Conservation (phyloP, 2,797 vertebrate genomes). For the Sarcoramphus papa region DNA sequence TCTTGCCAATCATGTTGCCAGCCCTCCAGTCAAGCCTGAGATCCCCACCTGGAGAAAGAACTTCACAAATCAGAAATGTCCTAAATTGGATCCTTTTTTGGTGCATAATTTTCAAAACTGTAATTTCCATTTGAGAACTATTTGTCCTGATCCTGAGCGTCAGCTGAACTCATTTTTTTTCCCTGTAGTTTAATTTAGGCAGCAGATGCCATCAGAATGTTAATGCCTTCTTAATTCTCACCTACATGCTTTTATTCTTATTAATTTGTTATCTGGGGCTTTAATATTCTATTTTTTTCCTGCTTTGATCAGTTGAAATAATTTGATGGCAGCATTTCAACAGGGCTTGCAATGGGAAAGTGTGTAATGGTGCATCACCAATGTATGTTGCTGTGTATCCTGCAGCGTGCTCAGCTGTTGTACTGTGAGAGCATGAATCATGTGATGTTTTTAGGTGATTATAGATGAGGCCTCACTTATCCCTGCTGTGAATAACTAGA, state of each 20-base stretch:
- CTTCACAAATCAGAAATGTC: constrained; percentile 60
- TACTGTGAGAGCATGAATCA: constrained; percentile 30
- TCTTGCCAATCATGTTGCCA: constrained; percentile 18
- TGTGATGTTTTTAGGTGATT: constrained; percentile 63
- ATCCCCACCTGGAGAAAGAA: constrained; percentile 61
- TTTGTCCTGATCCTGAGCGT: constrained; percentile 64
- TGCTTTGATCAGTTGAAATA: constrained; percentile 56
- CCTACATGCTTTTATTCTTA: constrained; percentile 71
- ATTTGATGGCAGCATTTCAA: constrained; percentile 54
- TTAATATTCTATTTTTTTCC: constrained; percentile 59
- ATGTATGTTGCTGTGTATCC: constrained; percentile 50
- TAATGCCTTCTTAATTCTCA: constrained; percentile 72
- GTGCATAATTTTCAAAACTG: constrained; percentile 63
- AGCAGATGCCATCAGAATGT: constrained; percentile 65
- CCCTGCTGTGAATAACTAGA: constrained; percentile 42
- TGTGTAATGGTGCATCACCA: constrained; percentile 60
- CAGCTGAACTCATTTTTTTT: constrained; percentile 62
- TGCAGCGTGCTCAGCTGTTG: constrained; percentile 60
- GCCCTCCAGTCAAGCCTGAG: constrained; percentile 43
- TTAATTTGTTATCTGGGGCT: constrained; percentile 67
- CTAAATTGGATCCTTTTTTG: constrained; percentile 63
- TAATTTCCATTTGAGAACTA: constrained; percentile 68
- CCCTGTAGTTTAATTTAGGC: constrained; percentile 66
- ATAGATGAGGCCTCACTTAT: constrained; percentile 50
- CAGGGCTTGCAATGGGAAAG: background rate